phyloP scores from a whole-genome alignment of 2,888 invertebrate genomes.

The Mycalesis mineus region DNA sequence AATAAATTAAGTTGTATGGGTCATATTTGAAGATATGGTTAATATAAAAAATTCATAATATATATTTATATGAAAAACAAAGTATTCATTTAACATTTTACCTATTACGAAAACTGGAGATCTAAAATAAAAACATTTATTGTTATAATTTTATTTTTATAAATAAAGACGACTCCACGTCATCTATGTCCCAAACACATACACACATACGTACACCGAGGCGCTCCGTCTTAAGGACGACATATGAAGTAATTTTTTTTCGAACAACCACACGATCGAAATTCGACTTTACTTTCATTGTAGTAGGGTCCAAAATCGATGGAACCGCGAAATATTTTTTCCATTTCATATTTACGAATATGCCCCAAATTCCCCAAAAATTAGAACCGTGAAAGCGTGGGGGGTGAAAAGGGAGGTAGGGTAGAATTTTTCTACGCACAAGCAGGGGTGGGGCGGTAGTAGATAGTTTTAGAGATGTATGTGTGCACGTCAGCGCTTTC shows the following conservation, averaged over 20 bases:
- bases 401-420: constrained; percentile 47
- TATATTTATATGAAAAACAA: too few species aligned
- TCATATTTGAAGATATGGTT: too few species aligned
- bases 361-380: constrained; percentile 80
- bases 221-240: constrained; percentile 79
- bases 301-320: constrained; percentile 45
- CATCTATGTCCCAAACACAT: constrained; percentile 47
- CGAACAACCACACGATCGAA: constrained; percentile 49
- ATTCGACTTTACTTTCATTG: constrained; percentile 39
- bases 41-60: too few species aligned
- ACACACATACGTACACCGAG: constrained; percentile 72
- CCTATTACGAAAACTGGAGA: too few species aligned
- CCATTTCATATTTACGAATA: constrained; percentile 80
- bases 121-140: background rate
- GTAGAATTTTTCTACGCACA: constrained; percentile 55
- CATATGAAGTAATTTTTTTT: constrained; percentile 79
- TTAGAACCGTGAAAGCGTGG: constrained; percentile 78
- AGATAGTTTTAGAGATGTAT: constrained; percentile 75
- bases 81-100: too few species aligned
- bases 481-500: constrained; percentile 51
- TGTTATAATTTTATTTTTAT: background rate
- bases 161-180: constrained; percentile 43
- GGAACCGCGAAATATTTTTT: constrained; percentile 72
- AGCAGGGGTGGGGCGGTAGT: constrained; percentile 50
- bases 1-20: too few species aligned